These are phyloP conservation scores for Mechanitis messenoides DNA, from an alignment of 2,888 invertebrate species.

Conservation along the genomic window DNA sequence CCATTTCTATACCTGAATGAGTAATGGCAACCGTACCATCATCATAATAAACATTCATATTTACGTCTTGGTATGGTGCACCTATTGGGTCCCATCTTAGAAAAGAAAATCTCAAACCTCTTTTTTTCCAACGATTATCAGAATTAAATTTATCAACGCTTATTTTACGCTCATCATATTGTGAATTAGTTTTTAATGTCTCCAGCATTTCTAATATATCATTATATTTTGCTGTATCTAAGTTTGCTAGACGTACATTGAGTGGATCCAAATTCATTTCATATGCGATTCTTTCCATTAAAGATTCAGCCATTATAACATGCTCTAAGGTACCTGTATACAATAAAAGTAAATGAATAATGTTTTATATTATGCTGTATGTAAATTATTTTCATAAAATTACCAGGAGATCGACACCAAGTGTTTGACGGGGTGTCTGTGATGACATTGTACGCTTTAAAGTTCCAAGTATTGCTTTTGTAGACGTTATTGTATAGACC, in stretches of 20 bases:
- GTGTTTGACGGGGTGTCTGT: conserved; percentile 41
- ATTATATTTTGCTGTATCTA: conserved; percentile 60
- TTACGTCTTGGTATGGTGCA: conserved; percentile 71
- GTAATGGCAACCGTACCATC: conserved; percentile 83
- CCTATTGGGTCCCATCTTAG: conserved; percentile 79
- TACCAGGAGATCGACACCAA: conserved; percentile 42
- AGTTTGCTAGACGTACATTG: conserved; percentile 60
- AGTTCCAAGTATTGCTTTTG: conserved; percentile 49
- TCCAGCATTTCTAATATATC: conserved; percentile 56
- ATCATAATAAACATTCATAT: conserved; percentile 81
- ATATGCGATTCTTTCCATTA: conserved; percentile 81
- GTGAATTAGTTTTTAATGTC: conserved; percentile 54
- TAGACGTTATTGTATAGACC: conserved; percentile 64
- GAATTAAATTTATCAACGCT: conserved; percentile 77
- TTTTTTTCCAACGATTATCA: conserved; percentile 86
- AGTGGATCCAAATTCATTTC: conserved; percentile 75
- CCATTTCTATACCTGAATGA: conserved; percentile 85
- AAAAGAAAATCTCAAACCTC: conserved; percentile 81
- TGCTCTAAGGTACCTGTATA: conserved; percentile 78
- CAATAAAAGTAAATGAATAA: neutral
- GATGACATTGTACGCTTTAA: conserved; percentile 41
- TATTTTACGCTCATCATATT: conserved; percentile 65
- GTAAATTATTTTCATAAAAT: neutral
- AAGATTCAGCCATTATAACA: conserved; percentile 76
- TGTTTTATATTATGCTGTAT: neutral